A percentile compares a stretch with the other conserved stretches of the same genome.
phyloP scores from a whole-genome alignment of 1,140 invertebrate species.

The Hylyphantes graminicola region DNA sequence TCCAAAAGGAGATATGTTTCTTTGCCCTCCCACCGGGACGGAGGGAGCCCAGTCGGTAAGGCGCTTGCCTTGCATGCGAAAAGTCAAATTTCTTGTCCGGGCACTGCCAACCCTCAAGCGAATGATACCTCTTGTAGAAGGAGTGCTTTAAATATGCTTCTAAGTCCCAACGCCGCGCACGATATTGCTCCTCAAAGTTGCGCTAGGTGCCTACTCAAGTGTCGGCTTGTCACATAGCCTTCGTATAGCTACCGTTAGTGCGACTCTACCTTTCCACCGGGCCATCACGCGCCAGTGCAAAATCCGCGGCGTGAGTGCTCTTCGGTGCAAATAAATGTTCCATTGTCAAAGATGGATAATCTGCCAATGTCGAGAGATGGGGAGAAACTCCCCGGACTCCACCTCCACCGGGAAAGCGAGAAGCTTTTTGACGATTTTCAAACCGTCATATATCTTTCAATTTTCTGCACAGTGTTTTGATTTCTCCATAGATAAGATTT shows the following conservation, averaged over 20 bases:
- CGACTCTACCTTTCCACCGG: conserved; percentile 6
- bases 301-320: conserved; percentile 42
- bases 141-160: not conserved
- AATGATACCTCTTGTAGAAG: not conserved
- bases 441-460: conserved; percentile 56
- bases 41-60: no score
- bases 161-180: not conserved
- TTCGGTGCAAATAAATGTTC: conserved; percentile 58
- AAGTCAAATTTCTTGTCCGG: no score
- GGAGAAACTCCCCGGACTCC: conserved; percentile 31
- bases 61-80: no score
- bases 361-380: conserved; percentile 48
- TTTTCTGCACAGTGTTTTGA: conserved; percentile 46
- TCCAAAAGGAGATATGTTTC: no score
- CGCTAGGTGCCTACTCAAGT: not conserved
- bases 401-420: conserved; percentile 1
- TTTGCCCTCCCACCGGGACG: no score
- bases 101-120: no score
- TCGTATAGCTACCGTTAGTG: not conserved
- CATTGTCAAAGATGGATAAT: conserved; percentile 58
- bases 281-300: not conserved
- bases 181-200: not conserved
- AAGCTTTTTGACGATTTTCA: conserved; percentile 58
- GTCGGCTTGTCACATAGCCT: conserved; percentile 3
- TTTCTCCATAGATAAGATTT: conserved; percentile 44